Evolutionary conservation across 2,888 invertebrate genomes (phyloP).

Genomic region (Rhorus exstirpatorius): DNA sequence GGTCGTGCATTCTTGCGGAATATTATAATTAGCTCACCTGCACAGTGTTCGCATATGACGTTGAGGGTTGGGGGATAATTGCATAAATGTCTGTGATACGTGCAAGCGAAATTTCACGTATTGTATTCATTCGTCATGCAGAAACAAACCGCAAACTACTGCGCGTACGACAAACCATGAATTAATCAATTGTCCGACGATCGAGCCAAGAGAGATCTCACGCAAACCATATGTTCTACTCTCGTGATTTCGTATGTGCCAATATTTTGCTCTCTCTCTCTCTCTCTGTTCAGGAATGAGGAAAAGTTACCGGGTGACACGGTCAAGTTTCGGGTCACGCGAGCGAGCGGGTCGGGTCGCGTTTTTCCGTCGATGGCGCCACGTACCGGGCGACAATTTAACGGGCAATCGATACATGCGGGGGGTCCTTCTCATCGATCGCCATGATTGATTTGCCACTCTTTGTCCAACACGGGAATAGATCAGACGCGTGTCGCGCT

Average conservation of each 20-base stretch:
- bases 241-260: constrained; percentile 2
- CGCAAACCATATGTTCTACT: constrained; percentile 1
- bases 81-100: background rate
- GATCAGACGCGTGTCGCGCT: too few relatives aligned
- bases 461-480: too few relatives aligned
- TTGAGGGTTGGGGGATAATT: background rate
- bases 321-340: too few relatives aligned
- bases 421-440: too few relatives aligned
- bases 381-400: too few relatives aligned
- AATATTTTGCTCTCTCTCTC: background rate
- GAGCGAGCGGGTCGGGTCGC: too few relatives aligned
- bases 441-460: too few relatives aligned
- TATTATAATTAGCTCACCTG: constrained; percentile 42
- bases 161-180: constrained; percentile 6
- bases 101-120: constrained; percentile 4
- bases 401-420: too few relatives aligned
- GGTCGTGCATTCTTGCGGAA: background rate
- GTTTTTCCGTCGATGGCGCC: too few relatives aligned
- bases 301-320: too few relatives aligned
- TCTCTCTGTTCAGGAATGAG: too few relatives aligned
- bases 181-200: constrained; percentile 26
- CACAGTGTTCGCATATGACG: background rate
- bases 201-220: background rate
- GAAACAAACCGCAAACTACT: constrained; percentile 7
- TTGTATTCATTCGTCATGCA: background rate